These are phyloP conservation scores for Rapana venosa DNA, from an alignment of 2,888 invertebrate genomes.

Conservation along the genomic window DNA sequence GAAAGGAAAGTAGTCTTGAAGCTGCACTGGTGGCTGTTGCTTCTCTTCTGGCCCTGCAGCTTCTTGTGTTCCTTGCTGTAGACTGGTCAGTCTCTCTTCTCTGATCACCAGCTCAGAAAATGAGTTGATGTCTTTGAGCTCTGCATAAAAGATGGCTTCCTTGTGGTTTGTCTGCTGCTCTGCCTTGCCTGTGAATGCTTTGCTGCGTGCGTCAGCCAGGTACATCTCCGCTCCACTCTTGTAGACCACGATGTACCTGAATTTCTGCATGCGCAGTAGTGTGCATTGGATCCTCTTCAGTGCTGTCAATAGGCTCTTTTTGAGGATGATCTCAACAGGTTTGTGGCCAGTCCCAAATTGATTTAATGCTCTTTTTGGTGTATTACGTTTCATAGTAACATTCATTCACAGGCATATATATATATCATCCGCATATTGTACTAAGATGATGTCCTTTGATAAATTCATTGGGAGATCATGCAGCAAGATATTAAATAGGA, in stretches of 20 bases:
- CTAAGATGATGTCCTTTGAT: no score
- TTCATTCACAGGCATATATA: no score
- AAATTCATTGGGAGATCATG: no score
- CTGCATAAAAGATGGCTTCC: conserved; percentile 2
- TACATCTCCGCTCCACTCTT: neutral
- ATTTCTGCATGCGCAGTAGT: neutral
- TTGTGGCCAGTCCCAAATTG: conserved; percentile 2
- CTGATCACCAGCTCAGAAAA: neutral
- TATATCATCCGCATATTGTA: no score
- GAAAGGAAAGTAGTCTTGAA: neutral
- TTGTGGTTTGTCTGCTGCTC: conserved; percentile 5
- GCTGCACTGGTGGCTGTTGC: neutral
- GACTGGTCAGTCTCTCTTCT: neutral
- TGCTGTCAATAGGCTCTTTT: neutral
- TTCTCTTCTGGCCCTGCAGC: neutral
- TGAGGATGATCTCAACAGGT: neutral
- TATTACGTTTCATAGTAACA: no score
- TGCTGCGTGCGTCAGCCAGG: conserved; percentile 10
- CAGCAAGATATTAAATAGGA: no score
- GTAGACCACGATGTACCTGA: conserved; percentile 2
- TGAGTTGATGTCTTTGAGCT: neutral
- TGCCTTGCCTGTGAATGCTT: neutral
- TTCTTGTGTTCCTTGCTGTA: neutral
- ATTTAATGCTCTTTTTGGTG: no score
- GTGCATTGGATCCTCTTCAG: neutral